These are phyloP conservation scores for Pedionomus torquatus DNA, from an alignment of 2,113 vertebrate species.

Conservation along the genomic window DNA sequence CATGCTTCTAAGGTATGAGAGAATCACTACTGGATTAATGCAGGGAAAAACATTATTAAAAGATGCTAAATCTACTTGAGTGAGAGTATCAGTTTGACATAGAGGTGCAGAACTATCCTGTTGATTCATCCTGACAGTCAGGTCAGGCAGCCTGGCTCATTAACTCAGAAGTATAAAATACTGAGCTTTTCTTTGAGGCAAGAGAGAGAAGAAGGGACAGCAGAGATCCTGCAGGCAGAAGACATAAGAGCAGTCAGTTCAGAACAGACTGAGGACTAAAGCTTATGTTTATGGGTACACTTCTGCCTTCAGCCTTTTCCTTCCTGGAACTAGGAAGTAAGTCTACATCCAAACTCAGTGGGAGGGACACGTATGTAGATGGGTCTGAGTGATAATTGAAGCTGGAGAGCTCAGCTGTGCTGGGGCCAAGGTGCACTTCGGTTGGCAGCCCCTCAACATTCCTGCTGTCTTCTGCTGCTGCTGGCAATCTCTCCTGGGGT, in stretches of 20 bases:
- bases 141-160: neutral
- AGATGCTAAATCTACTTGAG: neutral
- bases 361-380: neutral
- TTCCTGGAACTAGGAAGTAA: neutral
- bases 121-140: constrained; percentile 23
- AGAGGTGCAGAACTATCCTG: neutral
- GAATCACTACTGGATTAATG: neutral
- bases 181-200: neutral
- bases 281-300: neutral
- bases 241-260: neutral
- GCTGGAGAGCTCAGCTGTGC: neutral
- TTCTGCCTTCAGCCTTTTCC: neutral
- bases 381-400: neutral
- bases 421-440: neutral
- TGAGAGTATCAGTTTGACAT: neutral
- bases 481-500: neutral
- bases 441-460: neutral
- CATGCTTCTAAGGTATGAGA: neutral
- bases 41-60: neutral
- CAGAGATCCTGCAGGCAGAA: neutral
- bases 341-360: neutral
- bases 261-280: neutral
- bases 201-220: neutral
- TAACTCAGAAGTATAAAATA: constrained; percentile 3
- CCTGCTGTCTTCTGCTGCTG: neutral